These are phyloP conservation scores for Anolis apletophallus DNA, from an alignment of 2,797 vertebrate genomes.

Conservation along the genomic window DNA sequence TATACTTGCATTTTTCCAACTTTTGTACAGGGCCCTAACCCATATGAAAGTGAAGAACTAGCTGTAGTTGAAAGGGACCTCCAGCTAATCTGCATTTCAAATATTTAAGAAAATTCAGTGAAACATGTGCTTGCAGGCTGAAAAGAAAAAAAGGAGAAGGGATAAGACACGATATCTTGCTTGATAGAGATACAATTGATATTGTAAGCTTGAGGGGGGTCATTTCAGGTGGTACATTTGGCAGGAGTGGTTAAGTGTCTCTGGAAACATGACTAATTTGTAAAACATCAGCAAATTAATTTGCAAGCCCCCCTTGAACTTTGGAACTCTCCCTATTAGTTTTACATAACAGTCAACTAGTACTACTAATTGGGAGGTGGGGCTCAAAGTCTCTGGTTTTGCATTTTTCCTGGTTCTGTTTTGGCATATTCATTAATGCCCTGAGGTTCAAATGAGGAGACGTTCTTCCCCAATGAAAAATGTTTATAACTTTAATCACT, in stretches of 20 bases:
- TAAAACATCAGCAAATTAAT: slow-evolving; percentile 22
- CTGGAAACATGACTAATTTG: neutral
- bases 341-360: slow-evolving; percentile 45
- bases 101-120: neutral
- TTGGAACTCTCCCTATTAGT: slow-evolving; percentile 22
- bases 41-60: too few relatives aligned
- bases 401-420: slow-evolving; percentile 18
- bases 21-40: too few relatives aligned
- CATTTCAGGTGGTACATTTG: neutral
- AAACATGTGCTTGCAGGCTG: neutral
- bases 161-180: neutral
- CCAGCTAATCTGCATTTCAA: neutral
- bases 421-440: slow-evolving; percentile 28
- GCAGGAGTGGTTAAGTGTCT: slow-evolving; percentile 16
- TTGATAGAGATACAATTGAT: neutral
- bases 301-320: slow-evolving; percentile 3
- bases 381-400: slow-evolving; percentile 28
- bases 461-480: slow-evolving; percentile 27
- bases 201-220: neutral
- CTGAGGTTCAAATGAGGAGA: neutral
- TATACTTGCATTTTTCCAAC: too few relatives aligned
- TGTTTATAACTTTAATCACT: slow-evolving; percentile 32
- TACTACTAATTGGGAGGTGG: slow-evolving; percentile 20
- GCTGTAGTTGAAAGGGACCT: neutral
- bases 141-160: too few relatives aligned